Evolutionary conservation across 2,113 vertebrate species (phyloP).

Genomic region (Anseranas semipalmata): DNA sequence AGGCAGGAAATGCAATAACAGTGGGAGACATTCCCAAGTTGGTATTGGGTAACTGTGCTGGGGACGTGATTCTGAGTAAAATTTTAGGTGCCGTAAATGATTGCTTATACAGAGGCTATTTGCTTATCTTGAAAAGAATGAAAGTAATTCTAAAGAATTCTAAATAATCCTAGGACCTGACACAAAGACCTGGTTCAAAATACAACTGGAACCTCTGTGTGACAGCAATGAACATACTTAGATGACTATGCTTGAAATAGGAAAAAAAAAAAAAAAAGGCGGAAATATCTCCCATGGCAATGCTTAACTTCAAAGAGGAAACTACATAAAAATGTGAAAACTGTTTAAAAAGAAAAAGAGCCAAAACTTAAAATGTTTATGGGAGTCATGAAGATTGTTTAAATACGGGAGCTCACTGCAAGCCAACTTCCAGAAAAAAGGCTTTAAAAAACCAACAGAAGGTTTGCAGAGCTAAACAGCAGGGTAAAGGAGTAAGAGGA

Average conservation of each 20-base stretch:
- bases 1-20: background rate
- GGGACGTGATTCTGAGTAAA: background rate
- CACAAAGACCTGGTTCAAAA: background rate
- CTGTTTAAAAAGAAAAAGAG: background rate
- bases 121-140: background rate
- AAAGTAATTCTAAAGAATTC: background rate
- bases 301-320: constrained; percentile 11
- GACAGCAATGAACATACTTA: background rate
- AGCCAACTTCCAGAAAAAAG: background rate
- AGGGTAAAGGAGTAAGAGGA: background rate
- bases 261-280: background rate
- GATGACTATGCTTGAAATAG: background rate
- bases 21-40: background rate
- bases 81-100: background rate
- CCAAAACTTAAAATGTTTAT: background rate
- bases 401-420: background rate
- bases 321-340: background rate
- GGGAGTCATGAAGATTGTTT: background rate
- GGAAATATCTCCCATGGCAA: background rate
- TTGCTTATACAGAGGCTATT: background rate
- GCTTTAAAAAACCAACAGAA: background rate
- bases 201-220: background rate
- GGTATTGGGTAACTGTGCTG: background rate
- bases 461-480: background rate
- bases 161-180: background rate